phyloP scores from a whole-genome alignment of 2,888 invertebrate species.

The Drosophila pseudotalamancana region DNA sequence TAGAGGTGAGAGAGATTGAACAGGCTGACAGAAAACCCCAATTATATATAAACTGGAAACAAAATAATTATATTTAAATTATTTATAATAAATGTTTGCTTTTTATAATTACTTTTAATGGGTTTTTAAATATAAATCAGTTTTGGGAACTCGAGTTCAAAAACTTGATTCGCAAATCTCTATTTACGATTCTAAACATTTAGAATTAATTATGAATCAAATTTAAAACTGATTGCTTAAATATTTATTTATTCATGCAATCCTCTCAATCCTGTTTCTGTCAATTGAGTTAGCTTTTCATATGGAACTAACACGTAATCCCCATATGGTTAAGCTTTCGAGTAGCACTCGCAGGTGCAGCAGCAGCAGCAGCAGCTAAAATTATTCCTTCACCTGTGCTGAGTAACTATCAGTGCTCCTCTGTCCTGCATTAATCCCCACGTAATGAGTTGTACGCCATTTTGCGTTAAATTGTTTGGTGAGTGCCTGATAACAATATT shows the following conservation, averaged over 20 bases:
- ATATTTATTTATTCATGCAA: background rate
- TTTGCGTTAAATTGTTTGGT: slow-evolving; percentile 82
- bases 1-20: too few species aligned
- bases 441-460: slow-evolving; percentile 83
- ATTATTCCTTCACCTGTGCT: background rate
- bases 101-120: too few species aligned
- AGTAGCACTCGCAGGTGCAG: slow-evolving; percentile 3
- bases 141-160: too few species aligned
- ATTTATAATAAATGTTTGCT: too few species aligned
- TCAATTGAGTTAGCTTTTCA: background rate
- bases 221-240: too few species aligned
- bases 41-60: too few species aligned
- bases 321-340: slow-evolving; percentile 5
- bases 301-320: slow-evolving; percentile 1
- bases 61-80: too few species aligned
- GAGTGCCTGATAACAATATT: slow-evolving; percentile 83
- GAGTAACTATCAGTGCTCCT: slow-evolving; percentile 8
- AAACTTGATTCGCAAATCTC: too few species aligned
- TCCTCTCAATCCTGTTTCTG: background rate
- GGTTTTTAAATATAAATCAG: too few species aligned
- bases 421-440: slow-evolving; percentile 77
- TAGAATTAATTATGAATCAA: too few species aligned
- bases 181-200: too few species aligned
- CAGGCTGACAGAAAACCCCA: too few species aligned
- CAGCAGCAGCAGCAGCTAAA: background rate